phyloP scores from a whole-genome alignment of 2,888 invertebrate species.

The Pammene aurita region DNA sequence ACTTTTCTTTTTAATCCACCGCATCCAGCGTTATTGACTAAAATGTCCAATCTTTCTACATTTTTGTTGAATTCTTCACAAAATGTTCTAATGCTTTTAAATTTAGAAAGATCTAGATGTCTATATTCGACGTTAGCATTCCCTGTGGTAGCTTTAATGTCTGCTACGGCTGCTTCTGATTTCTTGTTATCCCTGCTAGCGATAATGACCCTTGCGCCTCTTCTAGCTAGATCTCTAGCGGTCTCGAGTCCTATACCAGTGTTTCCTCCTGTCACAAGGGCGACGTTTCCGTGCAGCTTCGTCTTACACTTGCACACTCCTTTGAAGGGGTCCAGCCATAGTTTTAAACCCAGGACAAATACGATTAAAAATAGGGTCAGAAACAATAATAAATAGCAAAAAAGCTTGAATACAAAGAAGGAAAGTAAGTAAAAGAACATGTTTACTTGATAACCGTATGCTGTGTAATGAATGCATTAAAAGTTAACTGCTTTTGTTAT shows the following conservation, averaged over 20 bases:
- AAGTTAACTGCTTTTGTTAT: not conserved
- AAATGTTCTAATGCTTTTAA: conserved; percentile 82
- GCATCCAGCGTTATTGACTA: conserved; percentile 86
- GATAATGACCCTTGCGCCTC: conserved; percentile 87
- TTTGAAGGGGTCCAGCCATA: conserved; percentile 52
- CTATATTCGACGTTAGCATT: conserved; percentile 87
- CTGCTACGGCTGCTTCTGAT: conserved; percentile 86
- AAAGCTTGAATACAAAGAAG: conserved; percentile 30
- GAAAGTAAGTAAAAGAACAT: conserved; percentile 29
- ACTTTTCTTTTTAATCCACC: conserved; percentile 59
- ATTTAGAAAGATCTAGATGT: conserved; percentile 77
- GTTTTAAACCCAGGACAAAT: conserved; percentile 44
- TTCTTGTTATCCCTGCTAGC: conserved; percentile 89
- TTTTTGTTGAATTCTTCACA: conserved; percentile 81
- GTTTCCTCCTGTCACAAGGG: conserved; percentile 91
- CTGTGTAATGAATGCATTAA: conserved; percentile 1
- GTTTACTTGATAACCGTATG: conserved; percentile 17
- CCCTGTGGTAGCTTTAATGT: conserved; percentile 87
- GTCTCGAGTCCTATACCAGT: conserved; percentile 92
- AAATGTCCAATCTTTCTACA: conserved; percentile 81
- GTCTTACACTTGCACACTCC: conserved; percentile 61
- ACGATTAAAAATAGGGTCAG: conserved; percentile 40
- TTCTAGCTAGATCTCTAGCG: conserved; percentile 86
- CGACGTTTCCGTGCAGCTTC: conserved; percentile 81
- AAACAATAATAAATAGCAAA: conserved; percentile 4